Evolutionary conservation across 2,888 invertebrate species (phyloP).

Genomic region (Sinodicranocentrus sp.): DNA sequence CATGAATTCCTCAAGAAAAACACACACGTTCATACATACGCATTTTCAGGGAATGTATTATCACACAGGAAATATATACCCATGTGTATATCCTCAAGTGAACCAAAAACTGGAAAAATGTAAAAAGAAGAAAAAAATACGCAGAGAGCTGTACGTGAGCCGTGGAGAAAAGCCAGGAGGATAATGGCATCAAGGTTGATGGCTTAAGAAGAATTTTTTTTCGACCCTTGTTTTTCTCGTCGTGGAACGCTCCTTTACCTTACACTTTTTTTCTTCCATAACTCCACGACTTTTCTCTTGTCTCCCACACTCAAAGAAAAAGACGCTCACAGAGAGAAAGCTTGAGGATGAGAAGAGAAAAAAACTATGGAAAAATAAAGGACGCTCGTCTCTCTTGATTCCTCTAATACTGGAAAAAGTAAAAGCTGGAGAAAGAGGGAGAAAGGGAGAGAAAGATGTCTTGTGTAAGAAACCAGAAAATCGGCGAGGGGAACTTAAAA

Average conservation of each 20-base stretch:
- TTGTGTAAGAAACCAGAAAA: conserved; percentile 65
- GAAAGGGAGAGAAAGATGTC: conserved; percentile 55
- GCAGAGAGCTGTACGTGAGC: conserved; percentile 56
- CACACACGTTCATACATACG: not conserved
- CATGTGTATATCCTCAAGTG: conserved; percentile 14
- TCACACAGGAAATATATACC: conserved; percentile 33
- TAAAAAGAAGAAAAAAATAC: conserved; percentile 13
- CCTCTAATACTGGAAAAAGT: conserved; percentile 27
- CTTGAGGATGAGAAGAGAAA: conserved; percentile 6
- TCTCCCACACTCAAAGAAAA: conserved; percentile 48
- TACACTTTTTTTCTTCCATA: conserved; percentile 46
- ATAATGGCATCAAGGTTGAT: conserved; percentile 66
- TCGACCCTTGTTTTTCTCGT: conserved; percentile 54
- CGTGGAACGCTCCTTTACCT: conserved; percentile 44
- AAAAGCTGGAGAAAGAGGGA: conserved; percentile 34
- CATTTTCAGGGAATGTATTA: conserved; percentile 19
- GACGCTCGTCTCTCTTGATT: conserved; percentile 7
- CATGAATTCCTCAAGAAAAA: conserved; percentile 1
- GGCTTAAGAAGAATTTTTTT: conserved; percentile 55
- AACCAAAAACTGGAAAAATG: conserved; percentile 40
- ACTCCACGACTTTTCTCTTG: conserved; percentile 57
- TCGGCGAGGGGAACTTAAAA: conserved; percentile 55
- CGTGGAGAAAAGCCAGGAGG: conserved; percentile 63
- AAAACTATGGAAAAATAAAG: conserved; percentile 33
- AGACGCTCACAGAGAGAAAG: conserved; percentile 2